Percentiles rank a stretch among this genome's conserved stretches.
These are phyloP conservation scores for Lepus oiostolus DNA, from an alignment of 2,797 vertebrate genomes.

Conservation along the genomic window DNA sequence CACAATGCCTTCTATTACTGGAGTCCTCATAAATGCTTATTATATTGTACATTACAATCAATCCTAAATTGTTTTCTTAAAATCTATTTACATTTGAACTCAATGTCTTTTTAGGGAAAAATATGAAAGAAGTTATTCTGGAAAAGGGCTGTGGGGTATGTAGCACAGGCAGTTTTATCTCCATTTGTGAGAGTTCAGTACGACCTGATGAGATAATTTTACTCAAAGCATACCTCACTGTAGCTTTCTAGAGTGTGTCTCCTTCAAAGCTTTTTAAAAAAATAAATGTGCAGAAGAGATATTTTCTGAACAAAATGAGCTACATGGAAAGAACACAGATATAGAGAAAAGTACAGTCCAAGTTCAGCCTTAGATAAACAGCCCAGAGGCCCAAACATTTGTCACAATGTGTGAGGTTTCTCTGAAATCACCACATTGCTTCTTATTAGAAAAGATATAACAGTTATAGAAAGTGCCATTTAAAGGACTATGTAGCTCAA, in stretches of 20 bases:
- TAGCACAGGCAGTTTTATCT: conserved; percentile 29
- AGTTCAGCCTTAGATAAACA: conserved; percentile 62
- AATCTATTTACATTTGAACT: conserved; percentile 21
- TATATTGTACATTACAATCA: background rate
- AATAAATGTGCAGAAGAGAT: background rate
- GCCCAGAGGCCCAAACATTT: conserved; percentile 64
- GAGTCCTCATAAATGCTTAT: background rate
- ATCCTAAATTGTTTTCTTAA: background rate
- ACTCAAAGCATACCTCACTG: conserved; percentile 19
- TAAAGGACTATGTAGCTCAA: conserved; percentile 74
- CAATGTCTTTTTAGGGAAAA: background rate
- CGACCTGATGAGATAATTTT: conserved; percentile 11
- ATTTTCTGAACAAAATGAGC: conserved; percentile 54
- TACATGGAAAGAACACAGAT: conserved; percentile 40
- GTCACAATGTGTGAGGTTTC: conserved; percentile 49
- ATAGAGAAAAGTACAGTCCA: conserved; percentile 32
- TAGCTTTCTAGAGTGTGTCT: conserved; percentile 40
- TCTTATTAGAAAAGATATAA: conserved; percentile 75
- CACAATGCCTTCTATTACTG: background rate
- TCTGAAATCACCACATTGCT: conserved; percentile 48
- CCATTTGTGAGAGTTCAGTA: conserved; percentile 35
- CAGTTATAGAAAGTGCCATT: conserved; percentile 70
- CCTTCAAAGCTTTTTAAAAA: background rate
- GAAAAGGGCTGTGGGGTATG: background rate
- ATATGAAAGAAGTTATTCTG: conserved; percentile 14